Evolutionary conservation across 2,888 invertebrate species (phyloP).

Genomic region (Euproctis similis): DNA sequence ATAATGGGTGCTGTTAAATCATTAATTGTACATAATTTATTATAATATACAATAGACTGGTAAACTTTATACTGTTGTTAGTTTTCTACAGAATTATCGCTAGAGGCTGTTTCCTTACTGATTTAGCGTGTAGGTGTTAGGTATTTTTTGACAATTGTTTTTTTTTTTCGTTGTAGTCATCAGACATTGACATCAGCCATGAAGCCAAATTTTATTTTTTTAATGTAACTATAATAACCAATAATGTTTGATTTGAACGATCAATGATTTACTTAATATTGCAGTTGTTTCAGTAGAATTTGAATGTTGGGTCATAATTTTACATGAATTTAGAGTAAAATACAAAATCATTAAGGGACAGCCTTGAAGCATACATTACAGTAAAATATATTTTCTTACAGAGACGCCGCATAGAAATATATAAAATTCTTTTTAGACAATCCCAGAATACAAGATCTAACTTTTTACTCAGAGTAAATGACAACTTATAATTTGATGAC

Average conservation of each 20-base stretch:
- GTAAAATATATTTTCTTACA: conserved; percentile 73
- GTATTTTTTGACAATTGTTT: not conserved
- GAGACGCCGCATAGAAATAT: conserved; percentile 65
- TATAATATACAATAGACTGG: conserved; percentile 75
- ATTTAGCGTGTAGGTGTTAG: conserved; percentile 7
- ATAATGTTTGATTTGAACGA: too few relatives aligned
- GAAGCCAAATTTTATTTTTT: too few relatives aligned
- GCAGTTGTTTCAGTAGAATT: too few relatives aligned
- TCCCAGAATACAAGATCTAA: conserved; percentile 75
- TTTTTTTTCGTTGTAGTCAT: too few relatives aligned
- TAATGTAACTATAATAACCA: too few relatives aligned
- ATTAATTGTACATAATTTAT: conserved; percentile 74
- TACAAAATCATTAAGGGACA: conserved; percentile 27
- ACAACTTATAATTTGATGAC: conserved; percentile 42
- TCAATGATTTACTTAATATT: too few relatives aligned
- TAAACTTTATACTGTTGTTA: conserved; percentile 72
- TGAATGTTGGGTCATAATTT: too few relatives aligned
- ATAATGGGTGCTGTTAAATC: conserved; percentile 70
- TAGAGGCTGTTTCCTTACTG: conserved; percentile 39
- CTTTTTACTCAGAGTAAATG: conserved; percentile 69
- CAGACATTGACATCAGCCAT: too few relatives aligned
- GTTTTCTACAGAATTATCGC: conserved; percentile 69
- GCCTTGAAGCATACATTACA: conserved; percentile 55
- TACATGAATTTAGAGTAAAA: too few relatives aligned
- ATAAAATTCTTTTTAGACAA: conserved; percentile 69